A percentile compares a stretch with the other conserved stretches of the same genome.
Evolutionary conservation across 2,113 vertebrate species (phyloP).

Genomic region (Notothenia coriiceps): DNA sequence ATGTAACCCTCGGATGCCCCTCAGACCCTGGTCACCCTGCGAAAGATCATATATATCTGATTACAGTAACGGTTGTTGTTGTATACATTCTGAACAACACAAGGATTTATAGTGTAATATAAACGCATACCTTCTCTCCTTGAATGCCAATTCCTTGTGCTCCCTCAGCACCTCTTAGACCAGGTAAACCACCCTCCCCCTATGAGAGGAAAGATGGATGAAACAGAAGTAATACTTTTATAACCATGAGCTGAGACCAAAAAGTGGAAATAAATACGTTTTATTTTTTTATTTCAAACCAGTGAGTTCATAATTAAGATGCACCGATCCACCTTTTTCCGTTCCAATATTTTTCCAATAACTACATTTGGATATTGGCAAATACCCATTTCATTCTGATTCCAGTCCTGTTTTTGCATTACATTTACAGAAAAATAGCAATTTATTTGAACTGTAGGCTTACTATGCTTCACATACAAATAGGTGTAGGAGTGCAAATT

Average conservation of each 20-base stretch:
- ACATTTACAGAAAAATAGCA: not conserved
- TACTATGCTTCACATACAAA: not conserved
- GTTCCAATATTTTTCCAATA: no score
- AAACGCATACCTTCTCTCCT: slow-evolving; percentile 87
- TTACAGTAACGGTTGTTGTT: not conserved
- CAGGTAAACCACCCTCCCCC: slow-evolving; percentile 89
- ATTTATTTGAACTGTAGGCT: not conserved
- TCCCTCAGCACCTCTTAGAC: slow-evolving; percentile 89
- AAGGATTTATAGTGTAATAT: not conserved
- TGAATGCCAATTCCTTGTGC: slow-evolving; percentile 87
- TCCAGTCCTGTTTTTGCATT: no score
- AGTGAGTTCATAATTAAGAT: not conserved
- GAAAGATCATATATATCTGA: slow-evolving; percentile 41
- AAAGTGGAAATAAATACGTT: not conserved
- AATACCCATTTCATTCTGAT: no score
- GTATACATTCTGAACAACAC: not conserved
- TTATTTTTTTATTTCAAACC: not conserved
- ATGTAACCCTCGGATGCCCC: slow-evolving; percentile 90
- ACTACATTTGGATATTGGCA: no score
- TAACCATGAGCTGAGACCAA: not conserved
- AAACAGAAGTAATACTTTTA: not conserved
- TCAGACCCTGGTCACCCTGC: slow-evolving; percentile 91
- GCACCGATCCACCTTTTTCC: no score
- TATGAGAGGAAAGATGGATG: slow-evolving; percentile 51
- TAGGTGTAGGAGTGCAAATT: not conserved